These are phyloP conservation scores for Himalopsyche anomala DNA, from an alignment of 2,888 invertebrate species.

Conservation along the genomic window DNA sequence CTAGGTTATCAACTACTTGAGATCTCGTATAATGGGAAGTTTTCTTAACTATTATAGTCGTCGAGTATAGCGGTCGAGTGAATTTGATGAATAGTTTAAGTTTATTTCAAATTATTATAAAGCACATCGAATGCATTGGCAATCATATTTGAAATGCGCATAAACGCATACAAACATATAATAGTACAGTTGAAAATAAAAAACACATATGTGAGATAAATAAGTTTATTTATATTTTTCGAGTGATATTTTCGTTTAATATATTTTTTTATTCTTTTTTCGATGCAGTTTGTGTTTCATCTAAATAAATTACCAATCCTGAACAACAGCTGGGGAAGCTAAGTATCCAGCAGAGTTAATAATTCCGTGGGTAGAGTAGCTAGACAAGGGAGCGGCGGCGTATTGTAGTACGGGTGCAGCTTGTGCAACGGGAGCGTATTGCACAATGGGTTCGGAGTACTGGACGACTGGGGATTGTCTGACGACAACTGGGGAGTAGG, in stretches of 20 bases:
- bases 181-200: background rate
- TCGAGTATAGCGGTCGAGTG: too few relatives aligned
- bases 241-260: constrained; percentile 7
- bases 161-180: too few relatives aligned
- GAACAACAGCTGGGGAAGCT: constrained; percentile 61
- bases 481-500: background rate
- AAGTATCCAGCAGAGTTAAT: constrained; percentile 59
- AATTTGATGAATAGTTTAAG: too few relatives aligned
- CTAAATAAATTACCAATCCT: constrained; percentile 55
- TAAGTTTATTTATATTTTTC: constrained; percentile 19
- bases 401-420: constrained; percentile 52
- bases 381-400: constrained; percentile 52
- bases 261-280: constrained; percentile 41
- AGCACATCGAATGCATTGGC: too few relatives aligned
- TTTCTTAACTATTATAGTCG: too few relatives aligned
- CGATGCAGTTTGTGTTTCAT: constrained; percentile 1
- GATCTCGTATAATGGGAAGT: too few relatives aligned
- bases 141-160: too few relatives aligned
- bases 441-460: constrained; percentile 49
- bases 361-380: constrained; percentile 61
- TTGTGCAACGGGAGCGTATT: constrained; percentile 48
- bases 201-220: background rate
- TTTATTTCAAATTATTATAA: too few relatives aligned
- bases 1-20: too few relatives aligned
- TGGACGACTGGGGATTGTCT: constrained; percentile 49